Evolutionary conservation across 2,888 invertebrate genomes (phyloP).

Genomic region (Lasioglossum figueresi): DNA sequence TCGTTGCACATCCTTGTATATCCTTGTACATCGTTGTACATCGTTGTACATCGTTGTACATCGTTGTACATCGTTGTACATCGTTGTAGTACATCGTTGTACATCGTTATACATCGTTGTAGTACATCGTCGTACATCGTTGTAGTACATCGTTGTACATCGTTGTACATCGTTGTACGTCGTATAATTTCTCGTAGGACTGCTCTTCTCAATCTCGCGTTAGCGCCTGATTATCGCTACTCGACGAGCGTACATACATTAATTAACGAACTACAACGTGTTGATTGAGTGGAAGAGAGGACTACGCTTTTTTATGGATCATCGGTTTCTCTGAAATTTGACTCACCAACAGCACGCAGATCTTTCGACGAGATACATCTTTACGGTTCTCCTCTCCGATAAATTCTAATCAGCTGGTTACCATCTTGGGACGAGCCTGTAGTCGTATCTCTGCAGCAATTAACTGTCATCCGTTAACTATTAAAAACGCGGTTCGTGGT

Average conservation of each 20-base stretch:
- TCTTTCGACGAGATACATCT: constrained; percentile 44
- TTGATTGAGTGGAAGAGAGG: not conserved
- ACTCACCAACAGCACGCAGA: constrained; percentile 40
- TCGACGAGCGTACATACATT: not conserved
- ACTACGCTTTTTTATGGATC: constrained; percentile 31
- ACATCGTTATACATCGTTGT: too few species aligned
- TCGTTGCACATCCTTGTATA: too few species aligned
- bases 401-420: constrained; percentile 56
- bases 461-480: constrained; percentile 54
- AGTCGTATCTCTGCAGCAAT: constrained; percentile 38
- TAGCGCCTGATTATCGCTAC: not conserved
- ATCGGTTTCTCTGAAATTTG: constrained; percentile 31
- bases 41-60: too few species aligned
- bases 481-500: constrained; percentile 15
- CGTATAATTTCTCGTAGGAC: not conserved
- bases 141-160: too few species aligned
- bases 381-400: constrained; percentile 40
- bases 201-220: not conserved
- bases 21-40: too few species aligned
- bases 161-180: too few species aligned
- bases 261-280: constrained; percentile 21
- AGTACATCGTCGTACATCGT: too few species aligned
- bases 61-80: too few species aligned
- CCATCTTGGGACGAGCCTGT: constrained; percentile 30
- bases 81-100: too few species aligned